Conservation (phyloP, 1,140 invertebrate genomes). For the Drosophila micromelanica region DNA sequence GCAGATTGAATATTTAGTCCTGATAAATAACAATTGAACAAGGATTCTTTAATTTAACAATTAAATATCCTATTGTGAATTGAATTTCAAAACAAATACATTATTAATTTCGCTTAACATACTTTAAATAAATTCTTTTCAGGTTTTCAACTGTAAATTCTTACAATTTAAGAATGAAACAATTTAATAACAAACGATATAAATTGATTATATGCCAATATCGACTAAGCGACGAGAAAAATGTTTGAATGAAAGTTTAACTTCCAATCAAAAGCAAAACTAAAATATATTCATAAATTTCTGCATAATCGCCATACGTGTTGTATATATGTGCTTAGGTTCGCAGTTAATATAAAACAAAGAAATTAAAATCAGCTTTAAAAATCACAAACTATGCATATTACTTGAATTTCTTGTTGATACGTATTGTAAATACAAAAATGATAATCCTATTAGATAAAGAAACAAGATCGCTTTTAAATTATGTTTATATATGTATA, state of each 20-base stretch:
- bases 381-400: neutral
- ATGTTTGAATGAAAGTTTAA: neutral
- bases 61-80: slow-evolving; percentile 22
- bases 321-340: slow-evolving; percentile 5
- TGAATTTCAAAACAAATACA: slow-evolving; percentile 8
- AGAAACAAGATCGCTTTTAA: slow-evolving; percentile 33
- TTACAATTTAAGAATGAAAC: neutral
- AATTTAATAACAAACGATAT: neutral
- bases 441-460: slow-evolving; percentile 32
- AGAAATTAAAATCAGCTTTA: neutral
- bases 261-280: slow-evolving; percentile 11
- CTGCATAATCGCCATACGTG: neutral
- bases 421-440: slow-evolving; percentile 15
- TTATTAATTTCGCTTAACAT: slow-evolving; percentile 14
- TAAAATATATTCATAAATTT: neutral
- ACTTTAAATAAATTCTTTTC: neutral
- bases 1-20: slow-evolving; percentile 6
- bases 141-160: too few relatives aligned
- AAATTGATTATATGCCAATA: slow-evolving; percentile 6
- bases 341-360: slow-evolving; percentile 2
- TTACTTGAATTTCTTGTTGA: neutral
- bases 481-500: slow-evolving; percentile 44
- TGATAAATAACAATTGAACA: slow-evolving; percentile 23
- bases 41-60: slow-evolving; percentile 16
- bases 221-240: slow-evolving; percentile 1